Evolutionary conservation across 2,797 vertebrate species (phyloP), one percentile per base, ranked within the genome.

Genomic region (Sphenopsis melanotis): DNA sequence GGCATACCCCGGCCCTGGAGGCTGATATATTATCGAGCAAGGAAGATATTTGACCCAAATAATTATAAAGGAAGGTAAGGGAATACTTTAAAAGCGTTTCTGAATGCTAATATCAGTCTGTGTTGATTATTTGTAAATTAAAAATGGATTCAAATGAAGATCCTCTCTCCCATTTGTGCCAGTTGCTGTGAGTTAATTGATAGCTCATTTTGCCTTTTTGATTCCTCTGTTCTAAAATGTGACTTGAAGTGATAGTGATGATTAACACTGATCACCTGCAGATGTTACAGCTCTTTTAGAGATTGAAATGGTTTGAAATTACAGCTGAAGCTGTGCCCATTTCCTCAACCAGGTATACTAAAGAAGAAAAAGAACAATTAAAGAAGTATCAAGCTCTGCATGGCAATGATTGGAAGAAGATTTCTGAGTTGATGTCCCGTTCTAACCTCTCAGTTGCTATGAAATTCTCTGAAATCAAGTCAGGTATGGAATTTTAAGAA

Each of bases 1-100:
- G 97, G 95, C 65, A 97, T 98, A 14, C 95, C 97, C 26, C 97
- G 98, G 46, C 95, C 97, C 44, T 97, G 98, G 96, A 95, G 96
- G 41, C 94, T 97, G 10, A 94, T 98, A 3, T 97, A 97, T 87
- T 97, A 97, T 10, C 83, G 98, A 79, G 98, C 97, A 55, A 97
- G 96, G 94, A 98, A 98, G 96, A 97, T 98, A 18, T 98, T 97
- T 53, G 98, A 98, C 61, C 59, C 97, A 52, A 94, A 97, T 60
- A 97, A 97, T 71, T 98, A 97, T 22, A 98, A 98, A 94, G 98
- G 98, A 83, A 98, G 97, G 98, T 98, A 82, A 97, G 98, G 14
- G 5, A 46, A n/a, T 50, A 13, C 74, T 56, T 46, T 30, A 17
- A 29, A 44, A 75, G 19, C 15, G 3, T 34, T 60, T 71, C 77